phyloP scores from a whole-genome alignment of 1,140 invertebrate species.

The Protaetia brevitarsis region DNA sequence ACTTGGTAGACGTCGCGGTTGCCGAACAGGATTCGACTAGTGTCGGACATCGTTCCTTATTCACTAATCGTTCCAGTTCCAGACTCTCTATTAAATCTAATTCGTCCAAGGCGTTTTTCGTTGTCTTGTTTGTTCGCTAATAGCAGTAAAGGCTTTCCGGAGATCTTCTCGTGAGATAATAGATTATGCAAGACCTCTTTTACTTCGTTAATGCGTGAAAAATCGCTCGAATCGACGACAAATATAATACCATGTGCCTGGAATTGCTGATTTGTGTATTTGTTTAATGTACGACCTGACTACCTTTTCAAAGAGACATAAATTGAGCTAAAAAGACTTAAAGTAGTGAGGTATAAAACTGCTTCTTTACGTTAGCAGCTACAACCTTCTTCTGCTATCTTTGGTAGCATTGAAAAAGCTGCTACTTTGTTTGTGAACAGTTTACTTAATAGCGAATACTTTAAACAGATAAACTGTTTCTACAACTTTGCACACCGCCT shows the following conservation, averaged over 20 bases:
- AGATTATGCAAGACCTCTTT: constrained; percentile 69
- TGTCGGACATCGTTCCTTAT: constrained; percentile 69
- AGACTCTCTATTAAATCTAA: constrained; percentile 72
- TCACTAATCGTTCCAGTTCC: constrained; percentile 68
- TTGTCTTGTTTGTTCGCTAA: constrained; percentile 80
- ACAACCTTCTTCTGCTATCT: too few relatives aligned
- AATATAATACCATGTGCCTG: constrained; percentile 83
- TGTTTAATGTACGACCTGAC: not conserved
- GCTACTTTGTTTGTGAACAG: too few relatives aligned
- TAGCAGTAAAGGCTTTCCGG: constrained; percentile 57
- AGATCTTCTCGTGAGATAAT: constrained; percentile 70
- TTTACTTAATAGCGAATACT: too few relatives aligned
- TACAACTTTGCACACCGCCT: too few relatives aligned
- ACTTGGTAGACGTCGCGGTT: constrained; percentile 44
- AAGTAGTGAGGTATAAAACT: too few relatives aligned
- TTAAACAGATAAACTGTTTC: too few relatives aligned
- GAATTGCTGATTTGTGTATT: constrained; percentile 41
- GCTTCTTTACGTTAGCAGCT: too few relatives aligned
- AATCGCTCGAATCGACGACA: constrained; percentile 82
- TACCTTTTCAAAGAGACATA: too few relatives aligned
- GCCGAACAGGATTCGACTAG: constrained; percentile 67
- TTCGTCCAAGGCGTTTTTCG: constrained; percentile 70
- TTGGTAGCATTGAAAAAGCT: too few relatives aligned
- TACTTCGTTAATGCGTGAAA: constrained; percentile 71
- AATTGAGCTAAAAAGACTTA: too few relatives aligned